Percentiles rank a stretch among this genome's conserved stretches.
Evolutionary conservation across 2,888 invertebrate genomes (phyloP).

Genomic region (Leucophenga montana): DNA sequence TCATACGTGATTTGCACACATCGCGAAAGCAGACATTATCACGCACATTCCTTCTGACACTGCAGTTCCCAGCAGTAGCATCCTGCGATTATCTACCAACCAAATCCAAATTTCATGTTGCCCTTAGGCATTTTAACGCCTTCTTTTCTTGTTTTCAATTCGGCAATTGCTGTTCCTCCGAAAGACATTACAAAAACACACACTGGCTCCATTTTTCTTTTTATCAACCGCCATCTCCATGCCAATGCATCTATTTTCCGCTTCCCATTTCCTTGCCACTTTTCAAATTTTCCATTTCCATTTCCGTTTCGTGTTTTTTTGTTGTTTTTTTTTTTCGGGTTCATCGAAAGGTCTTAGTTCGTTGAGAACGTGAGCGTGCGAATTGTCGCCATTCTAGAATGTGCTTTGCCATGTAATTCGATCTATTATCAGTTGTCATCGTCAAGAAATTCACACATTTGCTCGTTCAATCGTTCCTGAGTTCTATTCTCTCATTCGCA

Average conservation of each 20-base stretch:
- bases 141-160: slow-evolving; percentile 31
- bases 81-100: slow-evolving; percentile 56
- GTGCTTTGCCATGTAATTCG: slow-evolving; percentile 57
- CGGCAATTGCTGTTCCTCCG: slow-evolving; percentile 29
- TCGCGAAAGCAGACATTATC: slow-evolving; percentile 43
- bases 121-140: slow-evolving; percentile 33
- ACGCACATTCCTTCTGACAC: slow-evolving; percentile 48
- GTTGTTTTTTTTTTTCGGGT: slow-evolving; percentile 15
- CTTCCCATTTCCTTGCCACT: slow-evolving; percentile 47
- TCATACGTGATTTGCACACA: slow-evolving; percentile 56
- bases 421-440: slow-evolving; percentile 70
- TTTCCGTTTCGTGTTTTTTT: background rate
- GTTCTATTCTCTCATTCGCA: background rate
- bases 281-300: slow-evolving; percentile 30
- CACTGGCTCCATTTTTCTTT: slow-evolving; percentile 35
- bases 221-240: slow-evolving; percentile 48
- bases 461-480: slow-evolving; percentile 32
- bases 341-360: slow-evolving; percentile 13
- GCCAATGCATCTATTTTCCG: slow-evolving; percentile 24
- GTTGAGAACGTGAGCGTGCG: slow-evolving; percentile 37
- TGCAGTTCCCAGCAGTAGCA: slow-evolving; percentile 49
- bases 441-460: slow-evolving; percentile 64
- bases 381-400: slow-evolving; percentile 8
- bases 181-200: slow-evolving; percentile 55
- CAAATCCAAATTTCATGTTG: background rate